Evolutionary conservation across 2,113 vertebrate genomes (phyloP).

Genomic region (Pristiophorus japonicus): DNA sequence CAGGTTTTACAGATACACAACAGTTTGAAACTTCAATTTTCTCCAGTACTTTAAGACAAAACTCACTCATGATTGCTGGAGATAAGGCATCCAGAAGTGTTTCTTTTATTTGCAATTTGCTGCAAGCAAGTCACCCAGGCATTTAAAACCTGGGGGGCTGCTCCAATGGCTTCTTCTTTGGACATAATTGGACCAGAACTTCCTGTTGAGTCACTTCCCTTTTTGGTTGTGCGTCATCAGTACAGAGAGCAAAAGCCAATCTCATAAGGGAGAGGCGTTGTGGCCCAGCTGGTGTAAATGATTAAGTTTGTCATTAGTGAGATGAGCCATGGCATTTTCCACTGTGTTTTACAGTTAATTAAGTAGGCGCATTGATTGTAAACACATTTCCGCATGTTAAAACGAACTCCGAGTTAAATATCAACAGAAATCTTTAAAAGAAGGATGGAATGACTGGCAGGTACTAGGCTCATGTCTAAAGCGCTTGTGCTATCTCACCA

Average conservation of each 20-base stretch:
- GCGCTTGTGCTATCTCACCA: neutral
- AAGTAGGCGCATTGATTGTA: neutral
- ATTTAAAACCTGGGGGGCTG: too few species aligned
- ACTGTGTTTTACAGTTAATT: neutral
- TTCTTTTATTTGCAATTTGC: too few species aligned
- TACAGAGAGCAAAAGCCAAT: neutral
- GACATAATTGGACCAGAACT: neutral
- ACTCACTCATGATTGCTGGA: neutral
- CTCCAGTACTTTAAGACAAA: neutral
- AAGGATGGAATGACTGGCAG: neutral
- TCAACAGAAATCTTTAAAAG: neutral
- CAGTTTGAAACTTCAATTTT: neutral
- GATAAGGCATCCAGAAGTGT: neutral
- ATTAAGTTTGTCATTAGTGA: neutral
- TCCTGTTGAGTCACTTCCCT: neutral
- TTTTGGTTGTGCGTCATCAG: neutral
- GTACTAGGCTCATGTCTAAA: neutral
- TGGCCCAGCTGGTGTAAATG: neutral
- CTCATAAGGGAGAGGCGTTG: neutral
- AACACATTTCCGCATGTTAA: neutral
- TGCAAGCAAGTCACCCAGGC: too few species aligned
- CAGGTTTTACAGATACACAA: too few species aligned
- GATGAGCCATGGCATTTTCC: neutral
- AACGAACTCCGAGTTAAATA: neutral
- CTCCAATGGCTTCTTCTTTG: neutral